Base-by-base conservation (phyloP, 2,888 invertebrate genomes). In the Latrodectus elegans region DNA sequence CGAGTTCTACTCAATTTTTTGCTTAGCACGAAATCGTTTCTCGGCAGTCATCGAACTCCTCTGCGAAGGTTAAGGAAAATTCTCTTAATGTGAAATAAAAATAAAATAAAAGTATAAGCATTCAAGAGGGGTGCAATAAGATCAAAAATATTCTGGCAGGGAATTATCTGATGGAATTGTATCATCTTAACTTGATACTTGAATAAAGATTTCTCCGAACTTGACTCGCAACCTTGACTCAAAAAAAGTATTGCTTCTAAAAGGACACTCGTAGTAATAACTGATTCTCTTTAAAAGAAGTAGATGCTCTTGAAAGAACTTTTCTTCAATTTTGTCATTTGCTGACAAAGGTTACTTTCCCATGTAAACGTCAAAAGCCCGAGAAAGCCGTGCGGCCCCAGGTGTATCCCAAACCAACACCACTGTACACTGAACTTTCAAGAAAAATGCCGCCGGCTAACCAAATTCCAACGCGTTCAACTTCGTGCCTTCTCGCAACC, bases 401-500 rank as follows among this genome's bases (percentile, higher is more conserved):
- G 79, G 80, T 73, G 72, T 52, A 84, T 52, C 83, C 60, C 71
- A 51, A 38, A 53, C 72, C 72, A 14, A 64, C 64, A 65, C 65
- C 77, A 68, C 85, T 85, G 79, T 85, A 75, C 85, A 80, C 75
- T 86, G 85, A 86, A 86, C 85, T 86, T 86, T 80, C 64, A 11
- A 78, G 70, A 67, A 53, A 17, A 67, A 51, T 26, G 80, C 85
- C 85, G 52, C n/a, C 60, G 71, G 80, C 64, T n/a, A 65, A 65
- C 26, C 22, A 74, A 75, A 86, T 86, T 86, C 85, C 85, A 80
- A 22, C 52, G 85, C 85, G 85, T 86, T 85, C 85, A 84, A 79
- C 74, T 85, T 79, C 81, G 81, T 81, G 85, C 79, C 75, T 68
- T 75, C 64, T 74, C 79, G 70, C 79, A 79, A 75, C 85, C 80